phyloP scores from a whole-genome alignment of 2,888 invertebrate species.

The Diarsia mendica region DNA sequence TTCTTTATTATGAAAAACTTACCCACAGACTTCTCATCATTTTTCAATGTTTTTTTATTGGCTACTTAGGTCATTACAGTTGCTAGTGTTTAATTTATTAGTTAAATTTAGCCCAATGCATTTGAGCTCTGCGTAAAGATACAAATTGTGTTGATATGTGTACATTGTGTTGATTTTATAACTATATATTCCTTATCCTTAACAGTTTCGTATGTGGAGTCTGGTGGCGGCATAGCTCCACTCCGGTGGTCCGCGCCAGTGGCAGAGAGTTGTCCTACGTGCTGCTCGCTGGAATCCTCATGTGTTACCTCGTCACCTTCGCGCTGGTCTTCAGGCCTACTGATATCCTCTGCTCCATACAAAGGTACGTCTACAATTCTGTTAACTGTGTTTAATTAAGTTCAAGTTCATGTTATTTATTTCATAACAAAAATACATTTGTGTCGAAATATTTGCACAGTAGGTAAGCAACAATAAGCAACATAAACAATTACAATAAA shows the following conservation, averaged over 20 bases:
- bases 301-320: slow-evolving; percentile 98
- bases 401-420: too few relatives aligned
- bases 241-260: slow-evolving; percentile 99
- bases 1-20: too few relatives aligned
- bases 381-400: too few relatives aligned
- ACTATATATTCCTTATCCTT: neutral
- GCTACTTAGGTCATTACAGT: neutral
- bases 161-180: neutral
- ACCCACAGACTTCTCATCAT: too few relatives aligned
- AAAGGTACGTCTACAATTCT: slow-evolving; percentile 91
- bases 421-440: too few relatives aligned
- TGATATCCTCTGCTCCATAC: slow-evolving; percentile 96
- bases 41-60: too few relatives aligned
- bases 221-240: slow-evolving; percentile 96
- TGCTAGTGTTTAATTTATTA: neutral
- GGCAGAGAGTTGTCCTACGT: slow-evolving; percentile 97
- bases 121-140: too few relatives aligned
- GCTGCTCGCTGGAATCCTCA: slow-evolving; percentile 96
- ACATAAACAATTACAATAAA: too few relatives aligned
- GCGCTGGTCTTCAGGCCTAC: slow-evolving; percentile 96
- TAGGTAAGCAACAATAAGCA: too few relatives aligned
- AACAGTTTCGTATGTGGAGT: slow-evolving; percentile 93
- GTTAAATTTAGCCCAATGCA: too few relatives aligned
- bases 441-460: too few relatives aligned
- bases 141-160: too few relatives aligned